Evolutionary conservation across 1,140 invertebrate species (phyloP).

Genomic region (Scaptomyza hsui): DNA sequence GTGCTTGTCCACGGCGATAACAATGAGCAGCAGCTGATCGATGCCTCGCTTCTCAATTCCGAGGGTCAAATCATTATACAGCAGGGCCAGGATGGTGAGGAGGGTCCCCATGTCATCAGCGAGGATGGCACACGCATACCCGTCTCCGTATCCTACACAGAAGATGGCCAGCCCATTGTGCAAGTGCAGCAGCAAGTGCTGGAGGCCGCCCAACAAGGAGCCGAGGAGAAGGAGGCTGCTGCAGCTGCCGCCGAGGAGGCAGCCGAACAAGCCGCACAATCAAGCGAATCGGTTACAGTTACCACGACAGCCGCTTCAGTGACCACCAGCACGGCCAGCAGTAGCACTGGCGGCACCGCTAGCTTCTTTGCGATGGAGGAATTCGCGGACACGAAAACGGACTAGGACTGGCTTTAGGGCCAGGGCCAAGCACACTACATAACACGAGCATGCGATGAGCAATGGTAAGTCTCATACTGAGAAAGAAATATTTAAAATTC

Average conservation of each 20-base stretch:
- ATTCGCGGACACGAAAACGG: slow-evolving; percentile 70
- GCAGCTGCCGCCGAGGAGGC: slow-evolving; percentile 55
- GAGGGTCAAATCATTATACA: slow-evolving; percentile 83
- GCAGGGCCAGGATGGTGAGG: slow-evolving; percentile 79
- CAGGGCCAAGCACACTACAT: slow-evolving; percentile 56
- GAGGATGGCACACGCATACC: slow-evolving; percentile 83
- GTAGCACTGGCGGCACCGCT: slow-evolving; percentile 58
- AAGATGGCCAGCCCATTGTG: slow-evolving; percentile 79
- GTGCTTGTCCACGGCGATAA: slow-evolving; percentile 83
- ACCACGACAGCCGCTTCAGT: slow-evolving; percentile 47
- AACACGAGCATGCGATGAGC: slow-evolving; percentile 68
- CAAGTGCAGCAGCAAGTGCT: slow-evolving; percentile 78
- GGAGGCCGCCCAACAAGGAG: slow-evolving; percentile 46
- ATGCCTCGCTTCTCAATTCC: slow-evolving; percentile 79
- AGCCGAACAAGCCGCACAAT: slow-evolving; percentile 47
- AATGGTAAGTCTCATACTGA: slow-evolving; percentile 50
- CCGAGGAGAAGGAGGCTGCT: slow-evolving; percentile 55
- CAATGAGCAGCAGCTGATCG: slow-evolving; percentile 83
- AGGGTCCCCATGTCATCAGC: slow-evolving; percentile 80
- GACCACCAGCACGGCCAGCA: slow-evolving; percentile 64
- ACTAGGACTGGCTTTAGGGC: slow-evolving; percentile 77
- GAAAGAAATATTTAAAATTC: background rate
- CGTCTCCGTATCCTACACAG: slow-evolving; percentile 81
- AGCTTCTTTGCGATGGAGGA: slow-evolving; percentile 79
- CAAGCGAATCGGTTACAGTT: slow-evolving; percentile 53